Base-by-base conservation (phyloP, 2,888 invertebrate genomes). In the Rosalia funebris region DNA sequence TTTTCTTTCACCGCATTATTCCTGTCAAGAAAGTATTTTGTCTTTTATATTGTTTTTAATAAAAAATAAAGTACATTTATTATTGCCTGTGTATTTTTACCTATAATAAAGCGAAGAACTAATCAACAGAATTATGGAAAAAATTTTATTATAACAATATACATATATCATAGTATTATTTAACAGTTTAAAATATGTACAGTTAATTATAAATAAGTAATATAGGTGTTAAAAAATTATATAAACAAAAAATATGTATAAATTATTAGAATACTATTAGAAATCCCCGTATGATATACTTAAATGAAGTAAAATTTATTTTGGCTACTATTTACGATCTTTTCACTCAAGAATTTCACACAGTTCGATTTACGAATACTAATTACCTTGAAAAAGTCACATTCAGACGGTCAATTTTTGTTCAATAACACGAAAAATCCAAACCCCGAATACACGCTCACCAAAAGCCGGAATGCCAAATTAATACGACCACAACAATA, bases 131-230 rank as follows among this genome's bases (percentile, higher is more conserved):
- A n/a, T 7, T 34, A 34, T 34, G 2, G 10, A 50, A 53, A 53
- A 11, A 2, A 2, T 31, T 52, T 53, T 53, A 53, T 42, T 53
- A 15, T 53, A 53, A 53, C 53, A 53, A 53, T 53, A 42, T 42
- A 53, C 42, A 34, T 53, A 53, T 53, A 53, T 42, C 41, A 19
- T 42, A 11, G 5, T 52, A 50, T 39, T 37, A 52, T 50, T n/a
- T 53, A 41, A 53, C 53, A 53, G 31, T 53, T 41, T 53, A 53
- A n/a, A 53, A 32, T 53, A 53, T 53, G 41, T 53, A 53, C 53
- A 53, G 3, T 12, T 25, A 32, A 20, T 25, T 44, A 46, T 42
- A 42, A 53, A 53, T 15, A 32, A 42, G n/a, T n/a, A n/a, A n/a
- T n/a, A n/a, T n/a, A n/a, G 14, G 32, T 32, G 53, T 42, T 53